These are phyloP conservation scores for Aspidiotus destructor DNA, from an alignment of 2,888 invertebrate genomes.

Conservation along the genomic window DNA sequence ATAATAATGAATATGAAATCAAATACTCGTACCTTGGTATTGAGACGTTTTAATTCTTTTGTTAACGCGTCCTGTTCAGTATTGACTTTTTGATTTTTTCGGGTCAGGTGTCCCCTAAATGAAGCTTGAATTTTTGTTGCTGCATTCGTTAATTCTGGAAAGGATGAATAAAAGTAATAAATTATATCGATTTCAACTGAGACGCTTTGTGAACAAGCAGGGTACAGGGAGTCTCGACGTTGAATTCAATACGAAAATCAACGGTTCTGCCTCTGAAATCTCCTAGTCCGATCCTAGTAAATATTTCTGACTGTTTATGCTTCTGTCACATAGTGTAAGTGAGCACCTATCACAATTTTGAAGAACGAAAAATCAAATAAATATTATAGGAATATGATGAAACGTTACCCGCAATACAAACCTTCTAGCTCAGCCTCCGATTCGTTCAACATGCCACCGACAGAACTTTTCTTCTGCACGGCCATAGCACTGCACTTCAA, in stretches of 20 bases:
- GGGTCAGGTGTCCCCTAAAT: constrained; percentile 71
- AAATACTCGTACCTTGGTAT: constrained; percentile 38
- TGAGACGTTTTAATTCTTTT: constrained; percentile 40
- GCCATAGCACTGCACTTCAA: neutral
- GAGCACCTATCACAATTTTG: too few species aligned
- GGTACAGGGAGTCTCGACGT: too few species aligned
- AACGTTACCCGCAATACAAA: neutral
- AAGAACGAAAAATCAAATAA: too few species aligned
- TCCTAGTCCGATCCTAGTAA: too few species aligned
- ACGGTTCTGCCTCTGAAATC: too few species aligned
- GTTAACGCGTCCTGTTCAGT: constrained; percentile 38
- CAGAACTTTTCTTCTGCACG: constrained; percentile 15
- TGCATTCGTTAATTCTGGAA: constrained; percentile 44
- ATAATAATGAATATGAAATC: neutral
- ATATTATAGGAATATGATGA: too few species aligned
- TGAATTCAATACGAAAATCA: too few species aligned
- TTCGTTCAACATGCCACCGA: constrained; percentile 11
- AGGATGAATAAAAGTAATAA: neutral
- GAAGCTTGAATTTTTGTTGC: constrained; percentile 83
- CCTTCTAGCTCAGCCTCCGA: constrained; percentile 26
- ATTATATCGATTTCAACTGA: too few species aligned
- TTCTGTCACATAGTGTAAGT: too few species aligned
- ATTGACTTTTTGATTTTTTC: constrained; percentile 44
- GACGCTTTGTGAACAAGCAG: too few species aligned
- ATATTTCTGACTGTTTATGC: too few species aligned